These are phyloP conservation scores for Cheumatopsyche charites DNA, from an alignment of 1,140 invertebrate species.

Conservation along the genomic window DNA sequence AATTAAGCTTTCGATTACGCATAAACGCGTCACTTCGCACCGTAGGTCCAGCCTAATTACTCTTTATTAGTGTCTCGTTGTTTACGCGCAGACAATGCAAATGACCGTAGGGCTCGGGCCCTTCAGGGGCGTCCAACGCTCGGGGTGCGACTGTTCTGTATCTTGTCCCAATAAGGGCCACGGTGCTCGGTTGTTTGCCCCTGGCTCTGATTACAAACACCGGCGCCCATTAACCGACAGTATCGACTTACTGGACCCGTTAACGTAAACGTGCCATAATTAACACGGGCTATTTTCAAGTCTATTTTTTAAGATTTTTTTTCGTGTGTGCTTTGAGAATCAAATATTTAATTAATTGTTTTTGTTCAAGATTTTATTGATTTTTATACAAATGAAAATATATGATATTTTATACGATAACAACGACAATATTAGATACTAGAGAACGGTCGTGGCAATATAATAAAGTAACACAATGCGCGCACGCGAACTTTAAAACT, in stretches of 20 bases:
- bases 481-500: not conserved
- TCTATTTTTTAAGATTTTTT: no score
- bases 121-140: no score
- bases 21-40: conserved; percentile 17
- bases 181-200: conserved; percentile 22
- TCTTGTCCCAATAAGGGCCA: not conserved
- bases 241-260: not conserved
- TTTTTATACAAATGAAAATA: no score
- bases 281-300: no score
- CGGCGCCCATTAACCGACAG: not conserved
- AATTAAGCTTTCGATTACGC: conserved; percentile 14
- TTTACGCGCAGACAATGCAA: conserved; percentile 27
- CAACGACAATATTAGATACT: no score
- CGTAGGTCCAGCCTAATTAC: conserved; percentile 20
- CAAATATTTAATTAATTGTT: no score
- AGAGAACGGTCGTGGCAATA: no score
- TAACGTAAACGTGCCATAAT: no score
- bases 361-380: no score
- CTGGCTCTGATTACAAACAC: conserved; percentile 2
- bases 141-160: no score
- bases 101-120: conserved; percentile 10
- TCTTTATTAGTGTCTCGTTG: conserved; percentile 24
- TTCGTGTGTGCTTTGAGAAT: no score
- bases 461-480: not conserved
- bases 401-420: no score